Evolutionary conservation across 2,113 vertebrate species (phyloP).

Genomic region (Ginglymostoma cirratum): DNA sequence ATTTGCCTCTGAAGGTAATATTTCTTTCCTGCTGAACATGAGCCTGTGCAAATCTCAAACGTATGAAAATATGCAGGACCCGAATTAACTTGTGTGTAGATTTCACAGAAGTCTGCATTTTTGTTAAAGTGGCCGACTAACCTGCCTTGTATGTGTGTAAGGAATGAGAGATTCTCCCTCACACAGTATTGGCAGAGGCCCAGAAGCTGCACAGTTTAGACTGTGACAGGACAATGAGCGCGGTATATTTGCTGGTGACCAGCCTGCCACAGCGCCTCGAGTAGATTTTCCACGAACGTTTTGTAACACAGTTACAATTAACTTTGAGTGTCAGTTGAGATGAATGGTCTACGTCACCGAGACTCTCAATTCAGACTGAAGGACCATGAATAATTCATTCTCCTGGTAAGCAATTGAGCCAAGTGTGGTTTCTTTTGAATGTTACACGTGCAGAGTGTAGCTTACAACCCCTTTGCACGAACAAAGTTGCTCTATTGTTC

Average conservation of each 20-base stretch:
- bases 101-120: background rate
- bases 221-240: background rate
- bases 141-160: background rate
- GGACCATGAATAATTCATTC: background rate
- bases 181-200: background rate
- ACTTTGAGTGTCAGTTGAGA: background rate
- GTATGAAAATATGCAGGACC: background rate
- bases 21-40: background rate
- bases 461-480: background rate
- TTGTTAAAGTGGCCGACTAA: background rate
- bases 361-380: background rate
- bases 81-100: background rate
- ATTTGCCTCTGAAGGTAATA: background rate
- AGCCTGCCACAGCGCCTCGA: background rate
- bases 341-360: background rate
- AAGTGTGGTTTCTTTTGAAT: background rate
- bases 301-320: conserved; percentile 5
- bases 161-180: background rate
- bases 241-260: background rate
- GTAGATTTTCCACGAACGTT: conserved; percentile 1
- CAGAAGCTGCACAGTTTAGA: background rate
- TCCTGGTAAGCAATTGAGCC: background rate
- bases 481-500: background rate
- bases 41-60: background rate
- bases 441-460: background rate